Percentiles rank a stretch among this genome's conserved stretches.
phyloP scores from a whole-genome alignment of 1,140 invertebrate genomes.

The Drosophila seguyi region DNA sequence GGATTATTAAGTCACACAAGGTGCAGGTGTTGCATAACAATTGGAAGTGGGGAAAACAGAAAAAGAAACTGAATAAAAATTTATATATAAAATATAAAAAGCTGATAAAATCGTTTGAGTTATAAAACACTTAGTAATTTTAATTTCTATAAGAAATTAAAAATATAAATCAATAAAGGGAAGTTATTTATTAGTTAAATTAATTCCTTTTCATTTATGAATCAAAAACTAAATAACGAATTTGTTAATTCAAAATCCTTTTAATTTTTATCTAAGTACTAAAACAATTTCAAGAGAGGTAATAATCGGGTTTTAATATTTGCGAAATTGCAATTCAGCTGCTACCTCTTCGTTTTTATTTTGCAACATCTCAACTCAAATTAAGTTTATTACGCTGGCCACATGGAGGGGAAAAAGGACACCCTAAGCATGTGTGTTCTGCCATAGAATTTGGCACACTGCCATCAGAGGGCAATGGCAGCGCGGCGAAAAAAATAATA shows the following conservation, averaged over 20 bases:
- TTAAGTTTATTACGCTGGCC: constrained; percentile 54
- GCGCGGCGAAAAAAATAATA: constrained; percentile 37
- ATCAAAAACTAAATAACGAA: background rate
- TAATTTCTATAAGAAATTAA: too few species aligned
- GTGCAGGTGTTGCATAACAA: constrained; percentile 38
- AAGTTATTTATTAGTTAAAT: background rate
- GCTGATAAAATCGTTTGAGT: background rate
- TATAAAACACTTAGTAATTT: background rate
- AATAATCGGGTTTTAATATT: background rate
- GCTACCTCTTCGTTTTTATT: constrained; percentile 13
- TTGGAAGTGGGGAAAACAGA: background rate
- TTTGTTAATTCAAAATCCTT: background rate
- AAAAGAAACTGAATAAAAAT: constrained; percentile 9
- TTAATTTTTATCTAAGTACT: too few species aligned
- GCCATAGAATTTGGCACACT: constrained; percentile 46
- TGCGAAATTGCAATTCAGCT: constrained; percentile 8
- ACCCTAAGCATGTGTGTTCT: constrained; percentile 39
- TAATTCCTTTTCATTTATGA: background rate
- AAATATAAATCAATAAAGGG: too few species aligned
- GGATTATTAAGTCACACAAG: constrained; percentile 70
- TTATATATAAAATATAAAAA: too few species aligned
- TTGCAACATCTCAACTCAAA: constrained; percentile 37
- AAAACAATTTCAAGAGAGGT: background rate
- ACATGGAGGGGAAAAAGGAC: constrained; percentile 12
- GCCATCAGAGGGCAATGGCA: constrained; percentile 57